Conservation (phyloP, 2,888 invertebrate species). For the Hartigia nigra region DNA sequence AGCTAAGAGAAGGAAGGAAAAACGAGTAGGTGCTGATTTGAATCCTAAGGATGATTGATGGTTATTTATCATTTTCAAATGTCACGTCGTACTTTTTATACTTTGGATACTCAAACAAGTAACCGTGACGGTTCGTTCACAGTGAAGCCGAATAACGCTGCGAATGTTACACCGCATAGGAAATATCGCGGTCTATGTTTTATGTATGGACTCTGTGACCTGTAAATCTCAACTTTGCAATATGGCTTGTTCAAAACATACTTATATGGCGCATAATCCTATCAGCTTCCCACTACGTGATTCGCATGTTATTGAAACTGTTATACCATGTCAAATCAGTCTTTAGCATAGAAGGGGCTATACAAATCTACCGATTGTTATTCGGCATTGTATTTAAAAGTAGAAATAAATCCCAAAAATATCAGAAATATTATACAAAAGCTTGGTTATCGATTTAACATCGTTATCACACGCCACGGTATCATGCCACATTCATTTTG, state of each 20-base stretch:
- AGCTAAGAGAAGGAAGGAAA: conserved; percentile 68
- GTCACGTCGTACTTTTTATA: not conserved
- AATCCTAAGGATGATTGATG: not conserved
- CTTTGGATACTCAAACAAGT: not conserved
- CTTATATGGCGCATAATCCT: conserved; percentile 1
- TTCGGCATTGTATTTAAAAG: not conserved
- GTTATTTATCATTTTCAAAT: not conserved
- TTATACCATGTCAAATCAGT: not conserved
- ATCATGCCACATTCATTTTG: too few species aligned
- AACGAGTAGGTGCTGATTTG: not conserved
- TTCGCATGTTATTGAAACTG: not conserved
- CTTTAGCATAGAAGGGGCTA: not conserved
- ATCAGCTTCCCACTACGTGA: not conserved
- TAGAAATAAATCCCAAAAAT: not conserved
- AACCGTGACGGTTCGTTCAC: not conserved
- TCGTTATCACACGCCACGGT: too few species aligned
- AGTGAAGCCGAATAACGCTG: not conserved
- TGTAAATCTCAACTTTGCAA: conserved; percentile 3
- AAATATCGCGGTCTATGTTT: not conserved
- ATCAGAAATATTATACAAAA: not conserved
- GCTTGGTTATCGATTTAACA: not conserved
- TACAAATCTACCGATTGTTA: too few species aligned
- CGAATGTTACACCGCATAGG: not conserved
- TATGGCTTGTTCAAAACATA: not conserved
- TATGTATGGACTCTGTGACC: not conserved